phyloP scores from a whole-genome alignment of 1,140 invertebrate genomes.

The Bombus confusus region DNA sequence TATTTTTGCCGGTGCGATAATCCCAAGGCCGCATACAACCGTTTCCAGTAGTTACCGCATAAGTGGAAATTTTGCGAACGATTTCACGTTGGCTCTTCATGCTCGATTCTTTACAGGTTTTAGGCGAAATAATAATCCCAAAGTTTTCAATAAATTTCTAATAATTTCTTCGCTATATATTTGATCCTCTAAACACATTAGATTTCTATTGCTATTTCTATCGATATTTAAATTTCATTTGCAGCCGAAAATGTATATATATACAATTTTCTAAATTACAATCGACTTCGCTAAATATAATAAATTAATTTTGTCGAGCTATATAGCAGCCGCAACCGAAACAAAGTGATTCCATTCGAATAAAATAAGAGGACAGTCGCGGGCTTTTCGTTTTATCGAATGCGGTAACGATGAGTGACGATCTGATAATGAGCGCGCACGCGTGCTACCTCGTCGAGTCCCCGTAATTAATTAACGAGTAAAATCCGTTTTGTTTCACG shows the following conservation, averaged over 20 bases:
- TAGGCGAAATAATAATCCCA: too few species aligned
- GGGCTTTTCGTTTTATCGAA: background rate
- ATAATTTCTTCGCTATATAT: too few species aligned
- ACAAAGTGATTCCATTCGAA: background rate
- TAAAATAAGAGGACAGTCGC: background rate
- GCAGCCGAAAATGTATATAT: too few species aligned
- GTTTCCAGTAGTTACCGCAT: background rate
- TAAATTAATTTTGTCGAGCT: too few species aligned
- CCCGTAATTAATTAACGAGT: slow-evolving; percentile 61
- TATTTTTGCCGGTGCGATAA: slow-evolving; percentile 21
- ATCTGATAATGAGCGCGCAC: slow-evolving; percentile 52
- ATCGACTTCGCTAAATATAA: too few species aligned
- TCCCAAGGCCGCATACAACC: slow-evolving; percentile 1
- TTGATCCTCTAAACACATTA: too few species aligned
- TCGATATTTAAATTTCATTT: too few species aligned
- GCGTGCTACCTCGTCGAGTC: slow-evolving; percentile 16
- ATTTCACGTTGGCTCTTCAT: background rate
- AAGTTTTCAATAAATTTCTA: too few species aligned
- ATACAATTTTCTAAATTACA: too few species aligned
- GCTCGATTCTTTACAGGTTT: too few species aligned
- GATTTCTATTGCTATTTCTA: too few species aligned
- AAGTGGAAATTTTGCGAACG: slow-evolving; percentile 10
- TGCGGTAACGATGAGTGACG: background rate
- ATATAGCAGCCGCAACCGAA: too few species aligned
- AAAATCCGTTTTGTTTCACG: slow-evolving; percentile 40